Conservation (phyloP, 1,140 invertebrate species). For the Brachionus angularis region DNA sequence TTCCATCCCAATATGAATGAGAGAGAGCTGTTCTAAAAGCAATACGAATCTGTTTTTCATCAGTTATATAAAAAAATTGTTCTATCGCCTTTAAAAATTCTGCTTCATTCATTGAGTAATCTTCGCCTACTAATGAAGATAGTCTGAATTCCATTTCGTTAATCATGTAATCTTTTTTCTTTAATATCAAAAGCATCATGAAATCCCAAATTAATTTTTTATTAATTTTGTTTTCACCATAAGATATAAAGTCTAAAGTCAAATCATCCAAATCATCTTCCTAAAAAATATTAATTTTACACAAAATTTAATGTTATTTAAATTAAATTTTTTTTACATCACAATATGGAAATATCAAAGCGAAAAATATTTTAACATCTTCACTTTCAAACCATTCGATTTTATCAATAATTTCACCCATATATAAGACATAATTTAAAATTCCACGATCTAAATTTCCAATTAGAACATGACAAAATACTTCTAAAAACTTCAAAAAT, state of each 20-base stretch:
- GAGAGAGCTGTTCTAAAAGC: constrained; percentile 12
- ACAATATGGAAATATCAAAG: constrained; percentile 29
- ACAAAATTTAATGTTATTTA: too few species aligned
- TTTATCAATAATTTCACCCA: constrained; percentile 34
- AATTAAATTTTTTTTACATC: too few species aligned
- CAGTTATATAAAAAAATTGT: constrained; percentile 33
- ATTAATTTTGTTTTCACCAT: constrained; percentile 36
- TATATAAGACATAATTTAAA: constrained; percentile 11
- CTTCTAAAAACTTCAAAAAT: constrained; percentile 24
- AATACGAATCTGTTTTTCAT: constrained; percentile 23
- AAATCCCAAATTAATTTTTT: constrained; percentile 43
- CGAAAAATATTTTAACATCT: constrained; percentile 40
- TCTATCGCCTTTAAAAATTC: constrained; percentile 38
- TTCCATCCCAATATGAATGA: constrained; percentile 36
- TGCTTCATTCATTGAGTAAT: constrained; percentile 28
- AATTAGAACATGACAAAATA: constrained; percentile 31
- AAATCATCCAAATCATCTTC: constrained; percentile 37
- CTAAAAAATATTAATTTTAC: too few species aligned
- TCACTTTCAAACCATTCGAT: constrained; percentile 40
- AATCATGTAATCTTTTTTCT: constrained; percentile 24
- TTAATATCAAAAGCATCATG: constrained; percentile 18
- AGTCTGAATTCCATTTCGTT: constrained; percentile 40
- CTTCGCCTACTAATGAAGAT: constrained; percentile 1
- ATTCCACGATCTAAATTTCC: constrained; percentile 41
- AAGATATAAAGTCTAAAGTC: constrained; percentile 32